Evolutionary conservation across 2,113 vertebrate genomes (phyloP), one percentile per base, ranked within the genome.

Genomic region (Oryzias curvinotus): DNA sequence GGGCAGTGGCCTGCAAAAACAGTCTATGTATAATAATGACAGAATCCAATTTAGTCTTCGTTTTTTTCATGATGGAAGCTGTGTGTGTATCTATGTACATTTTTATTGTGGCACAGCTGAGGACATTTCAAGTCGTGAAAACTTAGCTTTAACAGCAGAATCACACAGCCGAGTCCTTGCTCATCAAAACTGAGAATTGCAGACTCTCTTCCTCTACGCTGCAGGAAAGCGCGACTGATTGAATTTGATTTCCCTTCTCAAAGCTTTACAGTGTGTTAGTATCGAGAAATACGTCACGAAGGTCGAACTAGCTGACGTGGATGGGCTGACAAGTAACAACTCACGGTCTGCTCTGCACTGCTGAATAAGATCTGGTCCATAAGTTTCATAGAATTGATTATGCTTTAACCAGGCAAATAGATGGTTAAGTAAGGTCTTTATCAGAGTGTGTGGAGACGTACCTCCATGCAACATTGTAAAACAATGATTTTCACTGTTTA

Each of bases 171-270:
- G 21, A 78, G 56, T 65, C 61, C 28, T 68, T 78, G 66, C 74
- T 85, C 74, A 75, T 80, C 80, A 85, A 62, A 81, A 78, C 53
- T 45, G 73, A 78, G 68, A 70, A 52, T 54, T 73, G 62, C 52
- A 65, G 71, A 77, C 69, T 69, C 65, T 75, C 54, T 59, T 52
- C 46, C 21, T 57, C 44, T 14, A 53, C 28, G 17, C 80, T 21
- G 65, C 75, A 30, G 72, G 62, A 75, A 65, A 70, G 77, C 61
- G 44, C 71, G 68, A 85, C 83, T 82, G 77, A 81, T 84, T 82
- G 73, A 82, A 87, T 73, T 81, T 71, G 81, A 87, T 85, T 84
- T 83, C 42, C 72, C 62, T 60, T 80, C 30, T n/a, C 64, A 53
- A 69, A 63, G 70, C 63, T 77, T 83, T 78, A 75, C 71, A 69